Percentiles rank a stretch among this genome's conserved stretches.
Evolutionary conservation across 2,113 vertebrate genomes (phyloP).

Genomic region (Centropristis striata): DNA sequence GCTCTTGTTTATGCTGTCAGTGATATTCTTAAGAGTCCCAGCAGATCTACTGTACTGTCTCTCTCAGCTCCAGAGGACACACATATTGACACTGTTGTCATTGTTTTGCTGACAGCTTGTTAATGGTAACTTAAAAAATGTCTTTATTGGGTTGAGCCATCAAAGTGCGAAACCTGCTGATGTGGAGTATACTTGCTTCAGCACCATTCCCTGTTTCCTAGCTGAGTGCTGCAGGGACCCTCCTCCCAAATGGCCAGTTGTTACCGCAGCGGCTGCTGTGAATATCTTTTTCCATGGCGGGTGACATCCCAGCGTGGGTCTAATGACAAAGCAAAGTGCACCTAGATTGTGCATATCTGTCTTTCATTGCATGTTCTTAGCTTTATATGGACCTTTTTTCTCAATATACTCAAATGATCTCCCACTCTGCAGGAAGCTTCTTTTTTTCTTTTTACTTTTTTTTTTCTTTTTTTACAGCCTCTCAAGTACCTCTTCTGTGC

Average conservation of each 20-base stretch:
- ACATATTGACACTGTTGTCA: constrained; percentile 14
- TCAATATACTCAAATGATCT: constrained; percentile 42
- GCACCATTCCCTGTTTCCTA: constrained; percentile 32
- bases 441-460: background rate
- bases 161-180: background rate
- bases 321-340: constrained; percentile 25
- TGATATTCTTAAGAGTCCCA: constrained; percentile 44
- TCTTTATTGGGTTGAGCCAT: constrained; percentile 14
- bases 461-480: constrained; percentile 10
- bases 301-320: constrained; percentile 47
- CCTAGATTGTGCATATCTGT: constrained; percentile 13
- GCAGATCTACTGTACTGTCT: constrained; percentile 34
- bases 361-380: constrained; percentile 4
- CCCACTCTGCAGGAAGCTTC: constrained; percentile 6
- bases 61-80: constrained; percentile 37
- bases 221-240: constrained; percentile 31
- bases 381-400: constrained; percentile 28
- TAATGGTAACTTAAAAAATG: constrained; percentile 34
- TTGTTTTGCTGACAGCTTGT: constrained; percentile 47
- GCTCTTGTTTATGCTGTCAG: constrained; percentile 54
- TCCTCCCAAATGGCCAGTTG: constrained; percentile 48
- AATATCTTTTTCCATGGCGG: constrained; percentile 11
- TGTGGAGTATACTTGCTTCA: constrained; percentile 59
- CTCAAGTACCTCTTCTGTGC: constrained; percentile 30
- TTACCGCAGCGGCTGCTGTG: constrained; percentile 30